Evolutionary conservation across 2,797 vertebrate species (phyloP).

Genomic region (Paratrypauchen microcephalus): DNA sequence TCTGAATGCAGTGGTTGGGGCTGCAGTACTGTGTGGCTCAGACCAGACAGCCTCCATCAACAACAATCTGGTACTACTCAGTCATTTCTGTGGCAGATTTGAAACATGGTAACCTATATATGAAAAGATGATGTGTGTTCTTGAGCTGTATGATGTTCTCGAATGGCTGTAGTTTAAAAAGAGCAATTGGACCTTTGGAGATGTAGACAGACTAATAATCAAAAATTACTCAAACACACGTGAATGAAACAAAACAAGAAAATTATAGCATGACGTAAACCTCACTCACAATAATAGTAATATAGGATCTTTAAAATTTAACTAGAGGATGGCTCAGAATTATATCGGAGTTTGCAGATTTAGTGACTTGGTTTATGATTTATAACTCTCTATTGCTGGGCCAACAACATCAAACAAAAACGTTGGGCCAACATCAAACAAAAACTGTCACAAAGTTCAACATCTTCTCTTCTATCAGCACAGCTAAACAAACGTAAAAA

Average conservation of each 20-base stretch:
- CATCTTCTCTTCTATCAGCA: neutral
- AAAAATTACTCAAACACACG: too few relatives aligned
- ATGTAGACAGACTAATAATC: too few relatives aligned
- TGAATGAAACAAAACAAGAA: too few relatives aligned
- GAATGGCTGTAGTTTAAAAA: too few relatives aligned
- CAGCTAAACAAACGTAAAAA: neutral
- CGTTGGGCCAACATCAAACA: neutral
- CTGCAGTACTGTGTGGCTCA: conserved; percentile 19
- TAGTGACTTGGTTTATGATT: neutral
- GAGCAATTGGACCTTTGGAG: too few relatives aligned
- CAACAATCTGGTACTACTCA: conserved; percentile 2
- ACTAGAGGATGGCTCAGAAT: too few relatives aligned
- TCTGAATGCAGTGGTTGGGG: conserved; percentile 41
- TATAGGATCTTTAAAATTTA: too few relatives aligned
- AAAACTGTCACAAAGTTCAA: neutral
- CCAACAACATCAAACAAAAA: neutral
- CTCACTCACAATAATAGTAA: too few relatives aligned
- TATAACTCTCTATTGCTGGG: neutral
- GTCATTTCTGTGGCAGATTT: neutral
- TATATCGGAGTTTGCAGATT: too few relatives aligned
- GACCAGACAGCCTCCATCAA: conserved; percentile 3
- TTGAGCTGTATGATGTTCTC: too few relatives aligned
- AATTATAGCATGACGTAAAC: too few relatives aligned
- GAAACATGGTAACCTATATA: neutral
- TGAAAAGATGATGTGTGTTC: too few relatives aligned